phyloP scores from a whole-genome alignment of 2,113 vertebrate genomes.

The Etheostoma spectabile region DNA sequence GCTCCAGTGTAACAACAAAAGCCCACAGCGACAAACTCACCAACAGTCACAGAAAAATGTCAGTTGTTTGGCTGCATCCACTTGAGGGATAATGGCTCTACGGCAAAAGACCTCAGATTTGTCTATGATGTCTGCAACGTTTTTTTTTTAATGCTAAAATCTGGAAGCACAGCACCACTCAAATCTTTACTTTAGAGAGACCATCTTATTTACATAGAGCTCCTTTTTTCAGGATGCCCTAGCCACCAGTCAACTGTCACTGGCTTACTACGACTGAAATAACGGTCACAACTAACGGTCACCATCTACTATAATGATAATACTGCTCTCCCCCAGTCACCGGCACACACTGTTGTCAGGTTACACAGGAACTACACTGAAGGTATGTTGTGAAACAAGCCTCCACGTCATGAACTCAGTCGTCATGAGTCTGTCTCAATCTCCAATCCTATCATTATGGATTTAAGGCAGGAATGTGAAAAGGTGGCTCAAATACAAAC shows the following conservation, averaged over 20 bases:
- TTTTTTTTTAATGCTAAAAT: neutral
- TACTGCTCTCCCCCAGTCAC: neutral
- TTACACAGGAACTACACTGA: neutral
- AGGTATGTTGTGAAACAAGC: fast-evolving
- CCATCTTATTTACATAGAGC: neutral
- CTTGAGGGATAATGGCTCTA: conserved; percentile 11
- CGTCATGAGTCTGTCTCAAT: neutral
- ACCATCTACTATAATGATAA: conserved; percentile 1
- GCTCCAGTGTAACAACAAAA: conserved; percentile 20
- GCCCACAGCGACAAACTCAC: conserved; percentile 16
- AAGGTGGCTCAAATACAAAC: neutral
- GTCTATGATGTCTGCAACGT: conserved; percentile 4
- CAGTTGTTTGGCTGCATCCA: conserved; percentile 20
- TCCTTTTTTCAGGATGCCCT: neutral
- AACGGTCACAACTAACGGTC: conserved; percentile 10
- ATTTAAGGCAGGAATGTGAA: neutral
- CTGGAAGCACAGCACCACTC: conserved; percentile 21
- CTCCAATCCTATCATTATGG: neutral
- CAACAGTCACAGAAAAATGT: conserved; percentile 30
- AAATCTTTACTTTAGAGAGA: conserved; percentile 3
- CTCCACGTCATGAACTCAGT: neutral
- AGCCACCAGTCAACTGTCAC: neutral
- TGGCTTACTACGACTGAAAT: neutral
- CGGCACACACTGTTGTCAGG: neutral
- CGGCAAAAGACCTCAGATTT: neutral